Evolutionary conservation across 2,888 invertebrate genomes (phyloP).

Genomic region (Lasioglossum pauxillum): DNA sequence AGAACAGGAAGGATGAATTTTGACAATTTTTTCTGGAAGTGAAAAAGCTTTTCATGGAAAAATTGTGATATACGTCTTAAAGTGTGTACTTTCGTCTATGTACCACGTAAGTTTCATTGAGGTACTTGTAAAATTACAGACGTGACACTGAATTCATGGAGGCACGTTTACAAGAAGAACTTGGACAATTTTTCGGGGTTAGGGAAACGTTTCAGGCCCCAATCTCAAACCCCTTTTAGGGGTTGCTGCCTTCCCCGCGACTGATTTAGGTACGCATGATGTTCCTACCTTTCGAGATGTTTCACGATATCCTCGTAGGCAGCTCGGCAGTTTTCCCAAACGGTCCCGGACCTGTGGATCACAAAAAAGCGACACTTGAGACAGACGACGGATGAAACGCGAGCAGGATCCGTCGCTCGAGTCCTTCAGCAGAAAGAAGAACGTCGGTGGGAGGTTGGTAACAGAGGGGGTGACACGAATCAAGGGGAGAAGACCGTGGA

Average conservation of each 20-base stretch:
- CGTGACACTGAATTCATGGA: fast-evolving
- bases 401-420: neutral
- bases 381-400: constrained; percentile 11
- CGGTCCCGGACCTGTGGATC: constrained; percentile 84
- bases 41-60: too few species aligned
- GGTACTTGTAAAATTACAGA: too few species aligned
- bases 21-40: too few species aligned
- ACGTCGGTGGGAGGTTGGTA: constrained; percentile 8
- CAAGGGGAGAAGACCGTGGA: neutral
- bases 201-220: neutral
- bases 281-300: constrained; percentile 95
- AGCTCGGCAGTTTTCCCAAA: constrained; percentile 98
- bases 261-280: neutral
- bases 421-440: constrained; percentile 15
- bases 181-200: neutral
- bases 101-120: too few species aligned
- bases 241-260: neutral
- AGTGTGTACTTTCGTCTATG: too few species aligned
- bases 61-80: too few species aligned
- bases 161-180: neutral
- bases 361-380: constrained; percentile 66
- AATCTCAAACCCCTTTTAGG: neutral
- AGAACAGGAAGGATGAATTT: too few species aligned
- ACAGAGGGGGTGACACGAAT: neutral
- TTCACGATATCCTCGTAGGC: constrained; percentile 98